phyloP scores from a whole-genome alignment of 2,888 invertebrate species.

The Noctua comes region DNA sequence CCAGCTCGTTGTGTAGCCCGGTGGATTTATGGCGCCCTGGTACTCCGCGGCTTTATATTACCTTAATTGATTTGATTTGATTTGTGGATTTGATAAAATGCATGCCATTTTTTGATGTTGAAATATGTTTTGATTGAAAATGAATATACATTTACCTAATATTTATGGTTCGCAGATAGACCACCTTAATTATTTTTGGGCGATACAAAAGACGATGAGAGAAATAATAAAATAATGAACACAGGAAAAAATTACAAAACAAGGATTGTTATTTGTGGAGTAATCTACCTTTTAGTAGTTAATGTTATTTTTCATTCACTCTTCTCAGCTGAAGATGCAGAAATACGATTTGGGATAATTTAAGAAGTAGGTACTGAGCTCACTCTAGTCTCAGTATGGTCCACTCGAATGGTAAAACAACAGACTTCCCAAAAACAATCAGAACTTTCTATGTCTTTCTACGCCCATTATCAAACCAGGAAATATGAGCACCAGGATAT shows the following conservation, averaged over 20 bases:
- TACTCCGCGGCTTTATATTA: conserved; percentile 26
- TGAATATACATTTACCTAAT: not conserved
- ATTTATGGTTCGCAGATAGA: not conserved
- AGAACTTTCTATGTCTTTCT: not conserved
- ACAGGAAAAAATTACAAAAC: not conserved
- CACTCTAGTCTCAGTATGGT: too few relatives aligned
- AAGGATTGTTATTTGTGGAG: not conserved
- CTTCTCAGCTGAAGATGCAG: not conserved
- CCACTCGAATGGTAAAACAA: not conserved
- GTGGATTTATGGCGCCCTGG: conserved; percentile 54
- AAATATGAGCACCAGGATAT: conserved; percentile 33
- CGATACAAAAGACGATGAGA: not conserved
- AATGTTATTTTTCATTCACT: not conserved
- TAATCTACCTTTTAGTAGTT: not conserved
- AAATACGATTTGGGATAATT: not conserved
- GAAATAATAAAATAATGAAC: not conserved
- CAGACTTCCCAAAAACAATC: conserved; percentile 3
- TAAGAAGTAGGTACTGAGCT: not conserved
- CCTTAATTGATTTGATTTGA: conserved; percentile 58
- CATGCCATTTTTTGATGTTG: not conserved
- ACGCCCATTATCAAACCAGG: conserved; percentile 28
- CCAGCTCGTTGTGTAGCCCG: conserved; percentile 37
- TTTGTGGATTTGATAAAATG: conserved; percentile 29
- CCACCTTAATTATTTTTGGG: not conserved
- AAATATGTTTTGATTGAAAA: not conserved